A percentile compares a stretch with the other conserved stretches of the same genome.
These are phyloP conservation scores for Pica pica DNA, from an alignment of 2,113 vertebrate species.

Conservation along the genomic window DNA sequence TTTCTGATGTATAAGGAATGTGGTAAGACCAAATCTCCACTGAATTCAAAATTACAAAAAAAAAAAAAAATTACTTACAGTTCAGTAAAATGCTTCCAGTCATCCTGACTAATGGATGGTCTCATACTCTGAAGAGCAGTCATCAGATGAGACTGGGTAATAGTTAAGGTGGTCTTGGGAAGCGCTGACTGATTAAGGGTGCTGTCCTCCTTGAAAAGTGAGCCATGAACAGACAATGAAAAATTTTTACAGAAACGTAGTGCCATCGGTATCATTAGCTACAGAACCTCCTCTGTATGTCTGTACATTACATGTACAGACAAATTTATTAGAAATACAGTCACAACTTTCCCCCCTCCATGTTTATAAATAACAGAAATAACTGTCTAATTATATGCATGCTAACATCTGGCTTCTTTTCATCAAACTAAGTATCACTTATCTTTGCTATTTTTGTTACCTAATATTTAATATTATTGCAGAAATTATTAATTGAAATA, in stretches of 20 bases:
- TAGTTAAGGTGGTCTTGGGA: slow-evolving; percentile 65
- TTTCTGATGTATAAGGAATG: not conserved
- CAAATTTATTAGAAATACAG: not conserved
- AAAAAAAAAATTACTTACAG: slow-evolving; percentile 78
- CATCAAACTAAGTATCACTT: not conserved
- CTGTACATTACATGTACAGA: not conserved
- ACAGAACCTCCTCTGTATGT: not conserved
- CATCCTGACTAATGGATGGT: slow-evolving; percentile 84
- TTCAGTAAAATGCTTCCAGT: slow-evolving; percentile 85
- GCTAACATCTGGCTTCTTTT: not conserved
- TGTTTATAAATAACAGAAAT: not conserved
- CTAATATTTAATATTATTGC: not conserved
- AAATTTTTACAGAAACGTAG: not conserved
- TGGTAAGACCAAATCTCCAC: not conserved
- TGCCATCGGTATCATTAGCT: not conserved
- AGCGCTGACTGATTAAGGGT: slow-evolving; percentile 57
- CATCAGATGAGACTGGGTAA: slow-evolving; percentile 79
- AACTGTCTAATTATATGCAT: not conserved
- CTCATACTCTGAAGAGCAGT: slow-evolving; percentile 79
- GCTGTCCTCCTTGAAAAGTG: slow-evolving; percentile 74
- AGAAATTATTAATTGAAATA: not conserved
- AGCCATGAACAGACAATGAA: not conserved
- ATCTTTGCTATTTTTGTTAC: not conserved
- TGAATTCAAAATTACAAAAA: not conserved
- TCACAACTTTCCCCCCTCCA: not conserved